Evolutionary conservation across 2,888 invertebrate genomes (phyloP), one percentile per base, ranked within the genome.

Genomic region (Tupiocoris notatus): DNA sequence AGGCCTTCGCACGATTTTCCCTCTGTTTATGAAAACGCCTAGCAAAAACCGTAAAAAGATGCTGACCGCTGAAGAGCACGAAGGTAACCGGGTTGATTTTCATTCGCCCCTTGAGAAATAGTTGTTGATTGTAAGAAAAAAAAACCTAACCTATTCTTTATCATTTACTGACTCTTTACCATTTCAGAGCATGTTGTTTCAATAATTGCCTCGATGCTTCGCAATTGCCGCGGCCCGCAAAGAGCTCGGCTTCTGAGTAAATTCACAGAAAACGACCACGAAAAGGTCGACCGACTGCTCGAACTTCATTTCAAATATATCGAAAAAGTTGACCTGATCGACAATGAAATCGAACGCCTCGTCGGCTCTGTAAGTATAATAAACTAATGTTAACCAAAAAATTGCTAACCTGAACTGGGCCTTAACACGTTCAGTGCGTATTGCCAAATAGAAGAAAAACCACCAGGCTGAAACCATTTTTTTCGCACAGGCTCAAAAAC

Each of bases 11-110:
- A 97, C 97, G 2, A 92, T 99, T 78, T 99, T 99, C 85, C 99
- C 99, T 0, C 86, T 99, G 0, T 99, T 98, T 83, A 98, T 99
- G 98, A 96, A 98, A 86, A 98, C 98, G 0, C 99, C 99, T 0
- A 93, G 93, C 82, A 90, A 92, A 81, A 90, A 89, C 81, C 87
- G 92, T 78, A 92, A 91, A 82, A 90, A 91, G 81, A 87, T 94
- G 64, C 85, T 95, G 9, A 92, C 93, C 3, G 88, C 92, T 0
- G 94, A 95, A 82, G 95, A 96, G 83, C 93, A 96, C 81, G 97
- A 97, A 88, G 92, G 91, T 90, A n/a, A n/a, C n/a, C n/a, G n/a
- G n/a, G n/a, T n/a, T n/a, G n/a, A n/a, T n/a, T n/a, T n/a, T n/a
- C n/a, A n/a, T n/a, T n/a, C n/a, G n/a, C n/a, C n/a, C n/a, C n/a